Conservation (phyloP, 2,113 vertebrate genomes). For the Campylorhamphus procurvoides region DNA sequence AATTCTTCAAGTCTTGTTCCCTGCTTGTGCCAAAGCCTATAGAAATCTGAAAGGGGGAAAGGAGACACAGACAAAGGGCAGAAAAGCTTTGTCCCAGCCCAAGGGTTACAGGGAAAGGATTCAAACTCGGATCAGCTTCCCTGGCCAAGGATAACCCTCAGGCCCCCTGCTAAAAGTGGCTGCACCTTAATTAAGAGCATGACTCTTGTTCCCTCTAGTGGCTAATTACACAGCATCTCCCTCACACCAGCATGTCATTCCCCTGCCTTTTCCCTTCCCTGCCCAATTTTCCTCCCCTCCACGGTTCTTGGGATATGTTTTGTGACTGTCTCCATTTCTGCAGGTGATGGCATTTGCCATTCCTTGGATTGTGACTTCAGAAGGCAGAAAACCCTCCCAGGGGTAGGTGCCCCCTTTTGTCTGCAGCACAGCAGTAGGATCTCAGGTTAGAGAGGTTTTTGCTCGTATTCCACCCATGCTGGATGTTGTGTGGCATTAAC, state of each 20-base stretch:
- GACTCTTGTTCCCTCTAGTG: conserved; percentile 60
- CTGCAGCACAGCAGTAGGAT: not conserved
- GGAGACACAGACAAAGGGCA: not conserved
- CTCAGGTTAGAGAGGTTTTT: not conserved
- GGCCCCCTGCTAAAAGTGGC: not conserved
- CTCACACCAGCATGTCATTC: not conserved
- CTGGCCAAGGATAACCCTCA: not conserved
- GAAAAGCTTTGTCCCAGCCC: not conserved
- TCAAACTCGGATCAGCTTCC: not conserved
- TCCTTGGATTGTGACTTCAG: not conserved
- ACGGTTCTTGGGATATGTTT: not conserved
- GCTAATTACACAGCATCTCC: conserved; percentile 9
- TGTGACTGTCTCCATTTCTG: not conserved
- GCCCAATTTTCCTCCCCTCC: not conserved
- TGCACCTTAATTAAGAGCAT: conserved; percentile 40
- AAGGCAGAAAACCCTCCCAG: not conserved
- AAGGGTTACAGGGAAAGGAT: not conserved
- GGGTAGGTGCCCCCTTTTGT: not conserved
- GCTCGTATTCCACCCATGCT: not conserved
- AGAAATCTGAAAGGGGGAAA: not conserved
- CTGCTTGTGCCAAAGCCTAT: not conserved
- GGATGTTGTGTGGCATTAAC: not conserved
- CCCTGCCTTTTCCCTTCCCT: not conserved
- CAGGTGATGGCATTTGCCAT: not conserved
- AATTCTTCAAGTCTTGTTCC: not conserved